These are phyloP conservation scores for Donacobius atricapilla DNA, from an alignment of 2,113 vertebrate species.

Conservation along the genomic window DNA sequence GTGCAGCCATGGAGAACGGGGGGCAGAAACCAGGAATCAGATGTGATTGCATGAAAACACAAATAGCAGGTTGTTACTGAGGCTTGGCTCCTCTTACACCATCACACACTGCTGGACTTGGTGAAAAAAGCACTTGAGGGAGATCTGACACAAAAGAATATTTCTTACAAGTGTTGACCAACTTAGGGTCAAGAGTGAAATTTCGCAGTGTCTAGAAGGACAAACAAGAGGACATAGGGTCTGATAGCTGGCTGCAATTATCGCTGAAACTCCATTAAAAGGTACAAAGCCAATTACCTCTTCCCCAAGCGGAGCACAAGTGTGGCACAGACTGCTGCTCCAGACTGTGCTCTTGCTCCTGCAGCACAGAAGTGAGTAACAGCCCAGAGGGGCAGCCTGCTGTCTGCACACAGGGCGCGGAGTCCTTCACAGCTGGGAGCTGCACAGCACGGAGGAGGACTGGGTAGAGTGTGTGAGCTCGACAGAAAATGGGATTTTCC, in stretches of 20 bases:
- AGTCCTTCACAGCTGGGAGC: not conserved
- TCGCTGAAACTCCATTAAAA: not conserved
- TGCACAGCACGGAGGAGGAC: not conserved
- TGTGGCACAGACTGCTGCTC: not conserved
- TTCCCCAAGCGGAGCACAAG: not conserved
- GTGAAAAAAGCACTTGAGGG: not conserved
- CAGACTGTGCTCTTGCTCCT: not conserved
- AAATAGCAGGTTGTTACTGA: not conserved
- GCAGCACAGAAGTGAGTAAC: not conserved
- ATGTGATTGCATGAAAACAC: not conserved
- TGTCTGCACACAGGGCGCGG: not conserved
- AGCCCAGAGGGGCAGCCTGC: not conserved
- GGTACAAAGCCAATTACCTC: not conserved
- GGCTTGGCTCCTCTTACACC: not conserved
- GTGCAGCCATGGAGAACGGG: not conserved
- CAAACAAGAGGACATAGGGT: not conserved
- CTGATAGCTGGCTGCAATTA: not conserved
- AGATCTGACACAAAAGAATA: not conserved
- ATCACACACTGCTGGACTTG: not conserved
- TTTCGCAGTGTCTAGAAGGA: not conserved
- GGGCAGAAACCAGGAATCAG: not conserved
- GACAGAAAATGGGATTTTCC: not conserved
- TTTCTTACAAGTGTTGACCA: not conserved
- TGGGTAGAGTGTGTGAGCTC: not conserved
- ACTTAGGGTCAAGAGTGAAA: not conserved